Evolutionary conservation across 2,888 invertebrate species (phyloP), one percentile per base, ranked within the genome.

Genomic region (Diloba caeruleocephala): DNA sequence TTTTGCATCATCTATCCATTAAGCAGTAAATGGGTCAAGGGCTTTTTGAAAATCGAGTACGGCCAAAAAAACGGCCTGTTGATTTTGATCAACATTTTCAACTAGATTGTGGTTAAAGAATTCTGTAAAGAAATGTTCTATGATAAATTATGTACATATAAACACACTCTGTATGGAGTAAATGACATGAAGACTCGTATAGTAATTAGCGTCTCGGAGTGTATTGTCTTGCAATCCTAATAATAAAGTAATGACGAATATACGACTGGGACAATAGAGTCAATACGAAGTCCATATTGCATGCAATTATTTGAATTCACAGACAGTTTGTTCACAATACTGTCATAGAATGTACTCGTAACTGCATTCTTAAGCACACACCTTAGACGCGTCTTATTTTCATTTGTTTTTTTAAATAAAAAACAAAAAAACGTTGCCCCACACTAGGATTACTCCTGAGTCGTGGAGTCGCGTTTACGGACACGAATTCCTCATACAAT

Each of bases 61-160:
- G n/a, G n/a, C n/a, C n/a, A n/a, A n/a, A n/a, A n/a, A n/a, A n/a
- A n/a, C n/a, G n/a, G n/a, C n/a, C n/a, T n/a, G n/a, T 57, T 17
- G 43, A 29, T 32, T 12, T 28, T 14, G 19, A 7, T 2, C 57
- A 19, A 63, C 64, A 59, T 59, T 65, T n/a, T n/a, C n/a, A n/a
- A n/a, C n/a, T 19, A 17, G 37, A 19, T 21, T 36, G 59, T 58
- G 65, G 59, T 65, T 4, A 29, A 19, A 23, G 8, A n/a, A 28
- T 38, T 9, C 12, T 37, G 10, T 19, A 25, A 36, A 28, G 1
- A 41, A 12, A 38, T 26, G 21, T 48, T 38, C 21, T 32, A 25
- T 12, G 25, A 15, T 15, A 26, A 25, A 25, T 3, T 21, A n/a
- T 65, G 19, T 37, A 7, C 34, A 37, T 23, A 14, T n/a, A 14